Conservation (phyloP, 2,113 vertebrate species). For the Podarcis cretensis region DNA sequence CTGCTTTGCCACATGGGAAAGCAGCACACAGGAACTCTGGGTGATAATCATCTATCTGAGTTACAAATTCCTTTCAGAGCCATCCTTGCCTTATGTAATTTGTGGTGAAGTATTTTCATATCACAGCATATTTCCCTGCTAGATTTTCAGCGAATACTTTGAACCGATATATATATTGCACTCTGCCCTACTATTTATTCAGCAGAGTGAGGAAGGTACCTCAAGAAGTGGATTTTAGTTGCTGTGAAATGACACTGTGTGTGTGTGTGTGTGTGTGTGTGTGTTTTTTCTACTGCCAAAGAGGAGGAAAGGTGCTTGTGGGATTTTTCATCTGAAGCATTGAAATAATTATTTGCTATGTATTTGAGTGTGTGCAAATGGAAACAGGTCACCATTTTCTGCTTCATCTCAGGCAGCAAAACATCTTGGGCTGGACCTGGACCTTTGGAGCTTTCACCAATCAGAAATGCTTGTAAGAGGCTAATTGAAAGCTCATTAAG, state of each 20-base stretch:
- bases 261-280: too few species aligned
- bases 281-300: too few species aligned
- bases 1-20: too few species aligned
- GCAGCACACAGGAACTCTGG: too few species aligned
- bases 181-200: neutral
- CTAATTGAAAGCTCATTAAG: conserved; percentile 6
- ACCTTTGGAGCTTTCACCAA: neutral
- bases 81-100: neutral
- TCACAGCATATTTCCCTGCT: neutral
- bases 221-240: too few species aligned
- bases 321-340: too few species aligned
- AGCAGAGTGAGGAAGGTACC: neutral
- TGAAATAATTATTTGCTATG: too few species aligned
- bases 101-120: neutral
- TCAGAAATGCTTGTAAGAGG: neutral
- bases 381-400: neutral
- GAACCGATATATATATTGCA: too few species aligned
- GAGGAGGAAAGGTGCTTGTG: too few species aligned
- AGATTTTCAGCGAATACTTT: too few species aligned
- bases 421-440: too few species aligned
- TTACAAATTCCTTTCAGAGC: neutral
- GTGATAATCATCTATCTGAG: neutral
- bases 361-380: neutral
- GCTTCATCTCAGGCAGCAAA: neutral
- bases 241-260: too few species aligned